Percentiles rank a stretch among this genome's conserved stretches.
These are phyloP conservation scores for Myopa tessellatipennis DNA, from an alignment of 2,888 invertebrate species.

Conservation along the genomic window DNA sequence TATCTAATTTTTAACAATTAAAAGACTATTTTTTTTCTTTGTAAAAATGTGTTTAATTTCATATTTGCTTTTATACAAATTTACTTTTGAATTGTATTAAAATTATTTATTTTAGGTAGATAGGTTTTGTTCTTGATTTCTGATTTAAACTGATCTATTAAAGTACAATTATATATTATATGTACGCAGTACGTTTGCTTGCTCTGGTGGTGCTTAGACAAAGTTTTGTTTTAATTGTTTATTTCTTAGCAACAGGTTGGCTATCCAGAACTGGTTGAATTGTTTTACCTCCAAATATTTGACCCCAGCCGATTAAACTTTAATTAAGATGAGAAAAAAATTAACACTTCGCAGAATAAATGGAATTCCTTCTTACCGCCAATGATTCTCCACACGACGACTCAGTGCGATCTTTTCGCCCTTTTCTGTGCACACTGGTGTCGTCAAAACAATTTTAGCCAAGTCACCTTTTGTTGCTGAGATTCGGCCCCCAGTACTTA, in stretches of 20 bases:
- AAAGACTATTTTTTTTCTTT: neutral
- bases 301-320: slow-evolving; percentile 99
- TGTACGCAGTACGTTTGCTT: neutral
- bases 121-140: slow-evolving; percentile 31
- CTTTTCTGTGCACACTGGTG: slow-evolving; percentile 98
- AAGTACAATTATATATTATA: slow-evolving; percentile 27
- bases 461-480: slow-evolving; percentile 95
- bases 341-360: slow-evolving; percentile 40
- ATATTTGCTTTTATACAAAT: slow-evolving; percentile 41
- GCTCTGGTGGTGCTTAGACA: slow-evolving; percentile 15
- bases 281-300: slow-evolving; percentile 96
- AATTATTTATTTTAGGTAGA: slow-evolving; percentile 42
- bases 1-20: neutral
- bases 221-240: slow-evolving; percentile 22
- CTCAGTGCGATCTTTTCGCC: slow-evolving; percentile 99
- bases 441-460: slow-evolving; percentile 95
- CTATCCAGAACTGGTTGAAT: slow-evolving; percentile 78
- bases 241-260: slow-evolving; percentile 46
- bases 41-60: slow-evolving; percentile 43
- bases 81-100: slow-evolving; percentile 41
- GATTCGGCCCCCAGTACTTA: slow-evolving; percentile 97
- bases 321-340: slow-evolving; percentile 53
- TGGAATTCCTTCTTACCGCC: slow-evolving; percentile 77
- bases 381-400: slow-evolving; percentile 98
- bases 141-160: slow-evolving; percentile 18